A percentile compares a stretch with the other conserved stretches of the same genome.
These are phyloP conservation scores for Corydoras maculifer DNA, from an alignment of 2,113 vertebrate genomes.

Conservation along the genomic window DNA sequence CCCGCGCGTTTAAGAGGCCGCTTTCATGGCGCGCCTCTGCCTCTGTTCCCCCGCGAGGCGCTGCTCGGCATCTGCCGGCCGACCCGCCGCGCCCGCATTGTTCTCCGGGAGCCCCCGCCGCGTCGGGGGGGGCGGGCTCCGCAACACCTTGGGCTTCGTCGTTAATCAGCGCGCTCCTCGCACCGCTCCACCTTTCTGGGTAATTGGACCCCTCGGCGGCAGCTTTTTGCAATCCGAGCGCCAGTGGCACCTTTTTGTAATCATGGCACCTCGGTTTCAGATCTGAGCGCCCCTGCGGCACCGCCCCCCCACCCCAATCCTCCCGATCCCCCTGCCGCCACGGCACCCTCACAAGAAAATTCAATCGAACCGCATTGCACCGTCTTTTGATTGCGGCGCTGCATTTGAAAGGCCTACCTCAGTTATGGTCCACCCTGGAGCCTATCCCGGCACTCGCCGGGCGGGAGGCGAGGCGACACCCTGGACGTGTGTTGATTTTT, in stretches of 20 bases:
- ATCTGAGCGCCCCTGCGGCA: not conserved
- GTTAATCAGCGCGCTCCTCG: not conserved
- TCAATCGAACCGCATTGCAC: not conserved
- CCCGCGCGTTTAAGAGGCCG: conserved; percentile 24
- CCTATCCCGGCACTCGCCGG: too few species aligned
- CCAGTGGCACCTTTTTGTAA: not conserved
- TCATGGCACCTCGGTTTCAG: not conserved
- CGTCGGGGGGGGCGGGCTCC: too few species aligned
- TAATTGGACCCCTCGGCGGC: not conserved
- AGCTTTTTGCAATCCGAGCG: not conserved
- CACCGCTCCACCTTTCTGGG: not conserved
- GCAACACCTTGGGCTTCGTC: not conserved
- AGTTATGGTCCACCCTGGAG: too few species aligned
- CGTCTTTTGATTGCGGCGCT: not conserved
- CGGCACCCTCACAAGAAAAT: too few species aligned
- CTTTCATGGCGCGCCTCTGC: conserved; percentile 9
- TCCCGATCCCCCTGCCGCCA: not conserved
- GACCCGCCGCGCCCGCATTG: not conserved
- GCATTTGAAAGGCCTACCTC: not conserved
- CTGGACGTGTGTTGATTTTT: too few species aligned
- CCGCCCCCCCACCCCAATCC: not conserved
- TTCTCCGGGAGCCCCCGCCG: not conserved
- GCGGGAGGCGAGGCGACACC: too few species aligned
- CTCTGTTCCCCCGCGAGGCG: conserved; percentile 6
- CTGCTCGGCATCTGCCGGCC: not conserved